These are phyloP conservation scores for Sparidentex hasta DNA, from an alignment of 2,797 vertebrate genomes.

Conservation along the genomic window DNA sequence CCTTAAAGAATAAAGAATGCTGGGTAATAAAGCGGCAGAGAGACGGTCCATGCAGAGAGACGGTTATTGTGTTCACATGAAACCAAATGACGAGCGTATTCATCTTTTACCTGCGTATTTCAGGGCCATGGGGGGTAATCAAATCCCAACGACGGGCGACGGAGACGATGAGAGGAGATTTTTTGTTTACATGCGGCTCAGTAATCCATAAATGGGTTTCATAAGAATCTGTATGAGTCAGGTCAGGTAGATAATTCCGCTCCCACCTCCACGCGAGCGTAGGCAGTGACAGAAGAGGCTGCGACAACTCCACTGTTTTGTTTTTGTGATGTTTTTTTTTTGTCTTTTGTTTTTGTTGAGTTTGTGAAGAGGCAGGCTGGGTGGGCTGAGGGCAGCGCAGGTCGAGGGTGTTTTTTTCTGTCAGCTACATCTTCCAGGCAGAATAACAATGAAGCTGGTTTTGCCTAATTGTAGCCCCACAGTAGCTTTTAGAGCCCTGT, in stretches of 20 bases:
- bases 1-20: constrained; percentile 42
- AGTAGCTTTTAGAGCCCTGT: constrained; percentile 53
- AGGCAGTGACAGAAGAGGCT: constrained; percentile 73
- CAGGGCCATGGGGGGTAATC: constrained; percentile 13
- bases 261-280: constrained; percentile 72
- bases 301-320: constrained; percentile 62
- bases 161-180: constrained; percentile 32
- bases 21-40: constrained; percentile 21
- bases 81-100: constrained; percentile 5
- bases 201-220: constrained; percentile 53
- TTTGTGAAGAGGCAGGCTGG: constrained; percentile 66
- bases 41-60: constrained; percentile 17
- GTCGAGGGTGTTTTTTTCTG: constrained; percentile 56
- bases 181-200: constrained; percentile 47
- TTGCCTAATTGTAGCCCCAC: constrained; percentile 60
- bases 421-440: constrained; percentile 41
- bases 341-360: constrained; percentile 24
- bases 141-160: constrained; percentile 10
- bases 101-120: constrained; percentile 7
- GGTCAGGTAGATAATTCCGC: constrained; percentile 65
- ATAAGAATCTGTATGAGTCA: constrained; percentile 71
- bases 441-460: constrained; percentile 71
- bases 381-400: constrained; percentile 65
- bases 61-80: constrained; percentile 36
- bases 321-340: constrained; percentile 9